These are phyloP conservation scores for honey bee (Apis mellifera) DNA, from an alignment of 1,140 invertebrate genomes.

Conservation along the genomic window Amel_HAv3.1 CM009931.2:23249001-23249500, in stretches of 20 bases:
- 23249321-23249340: conserved; percentile 79
- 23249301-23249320: conserved; percentile 90
- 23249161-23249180: conserved; percentile 59
- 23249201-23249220: conserved; percentile 80
- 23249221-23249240: conserved; percentile 83
- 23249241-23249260: conserved; percentile 87
- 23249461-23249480: not conserved
- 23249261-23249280: conserved; percentile 87
- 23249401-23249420: too few species aligned
- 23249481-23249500: not conserved
- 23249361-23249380: conserved; percentile 58
- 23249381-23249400: conserved; percentile 70
- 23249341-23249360: conserved; percentile 66
- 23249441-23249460: not conserved
- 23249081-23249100: conserved; percentile 10
- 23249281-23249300: conserved; percentile 88
- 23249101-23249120: not conserved
- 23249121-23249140: conserved; percentile 9
- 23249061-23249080: not conserved
- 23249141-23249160: not conserved
- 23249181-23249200: conserved; percentile 68
- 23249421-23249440: too few species aligned
- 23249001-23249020: not conserved
- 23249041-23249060: not conserved
- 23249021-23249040: conserved; percentile 18